Base-by-base conservation (phyloP, 2,113 vertebrate genomes). In the Himantopus leucocephalus region DNA sequence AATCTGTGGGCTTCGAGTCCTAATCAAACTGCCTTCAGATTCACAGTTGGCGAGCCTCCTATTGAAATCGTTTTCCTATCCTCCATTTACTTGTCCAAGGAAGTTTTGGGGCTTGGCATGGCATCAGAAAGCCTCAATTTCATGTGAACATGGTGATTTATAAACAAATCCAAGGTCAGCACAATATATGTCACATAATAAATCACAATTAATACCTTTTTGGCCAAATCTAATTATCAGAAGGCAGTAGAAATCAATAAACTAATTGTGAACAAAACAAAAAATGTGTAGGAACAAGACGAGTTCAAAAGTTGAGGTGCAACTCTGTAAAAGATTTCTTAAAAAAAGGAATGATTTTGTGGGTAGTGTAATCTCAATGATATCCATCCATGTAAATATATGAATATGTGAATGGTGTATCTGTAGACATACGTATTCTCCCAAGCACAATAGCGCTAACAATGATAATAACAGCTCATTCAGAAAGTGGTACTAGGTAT, bases 11-110 rank as follows among this genome's bases (percentile, higher is more conserved):
- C 94, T 97, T 96, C 94, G 26, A 97, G 92, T 96, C 95, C 96
- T 97, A 96, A 97, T 96, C 94, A 97, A 97, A 96, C 93, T 97
- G 95, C 93, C 94, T 97, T 97, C 96, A 96, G 90, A 89, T 83
- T 96, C 96, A 88, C 96, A 97, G 93, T 96, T 97, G 96, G 94
- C 94, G 78, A 96, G 92, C 71, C 92, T 97, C 92, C 93, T 94
- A 90, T 96, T 91, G 96, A 95, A 97, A 95, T 82, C 4, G 58
- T 64, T 95, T 93, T 80, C 91, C 85, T 93, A 93, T 64, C 92
- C 90, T 92, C 92, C 90, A 53, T 88, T 94, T 92, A 95, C 94
- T 95, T 94, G 93, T 97, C 92, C 90, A 96, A 94, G 63, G 93
- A 96, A 96, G 96, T 96, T 96, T 77, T 90, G 96, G 96, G 88